A percentile compares a stretch with the other conserved stretches of the same genome.
Conservation (phyloP, 2,797 vertebrate genomes). For the Tolypeutes matacus region DNA sequence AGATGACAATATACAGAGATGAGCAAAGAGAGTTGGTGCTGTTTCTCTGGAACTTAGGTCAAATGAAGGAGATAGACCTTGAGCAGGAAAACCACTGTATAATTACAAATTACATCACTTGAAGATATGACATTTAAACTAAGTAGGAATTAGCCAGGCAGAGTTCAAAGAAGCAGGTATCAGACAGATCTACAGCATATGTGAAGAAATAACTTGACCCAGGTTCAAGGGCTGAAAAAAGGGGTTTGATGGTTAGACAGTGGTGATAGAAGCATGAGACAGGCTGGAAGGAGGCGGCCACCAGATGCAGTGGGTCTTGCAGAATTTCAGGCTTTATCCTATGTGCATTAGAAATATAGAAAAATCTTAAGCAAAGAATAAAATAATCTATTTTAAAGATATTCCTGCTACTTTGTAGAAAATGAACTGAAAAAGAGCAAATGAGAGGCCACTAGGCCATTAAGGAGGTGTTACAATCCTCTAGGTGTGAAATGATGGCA, state of each 20-base stretch:
- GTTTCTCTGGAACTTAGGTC: background rate
- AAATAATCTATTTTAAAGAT: constrained; percentile 67
- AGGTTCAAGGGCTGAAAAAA: background rate
- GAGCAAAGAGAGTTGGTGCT: background rate
- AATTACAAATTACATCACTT: background rate
- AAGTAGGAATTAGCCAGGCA: background rate
- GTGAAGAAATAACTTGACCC: background rate
- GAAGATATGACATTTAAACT: background rate
- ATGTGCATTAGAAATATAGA: background rate
- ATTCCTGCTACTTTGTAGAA: constrained; percentile 54
- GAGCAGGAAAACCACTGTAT: background rate
- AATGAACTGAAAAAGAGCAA: constrained; percentile 59
- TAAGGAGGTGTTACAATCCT: background rate
- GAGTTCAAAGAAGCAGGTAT: background rate
- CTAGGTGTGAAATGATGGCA: constrained; percentile 8
- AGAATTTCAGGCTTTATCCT: background rate
- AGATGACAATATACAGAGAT: background rate
- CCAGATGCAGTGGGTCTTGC: background rate
- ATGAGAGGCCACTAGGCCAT: constrained; percentile 58
- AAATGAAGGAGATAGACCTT: background rate
- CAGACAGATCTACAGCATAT: background rate
- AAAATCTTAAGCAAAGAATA: constrained; percentile 14
- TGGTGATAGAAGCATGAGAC: background rate
- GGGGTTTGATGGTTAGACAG: background rate
- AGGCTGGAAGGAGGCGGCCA: background rate